These are phyloP conservation scores for Microhierax caerulescens DNA, from an alignment of 2,797 vertebrate genomes.

Conservation along the genomic window DNA sequence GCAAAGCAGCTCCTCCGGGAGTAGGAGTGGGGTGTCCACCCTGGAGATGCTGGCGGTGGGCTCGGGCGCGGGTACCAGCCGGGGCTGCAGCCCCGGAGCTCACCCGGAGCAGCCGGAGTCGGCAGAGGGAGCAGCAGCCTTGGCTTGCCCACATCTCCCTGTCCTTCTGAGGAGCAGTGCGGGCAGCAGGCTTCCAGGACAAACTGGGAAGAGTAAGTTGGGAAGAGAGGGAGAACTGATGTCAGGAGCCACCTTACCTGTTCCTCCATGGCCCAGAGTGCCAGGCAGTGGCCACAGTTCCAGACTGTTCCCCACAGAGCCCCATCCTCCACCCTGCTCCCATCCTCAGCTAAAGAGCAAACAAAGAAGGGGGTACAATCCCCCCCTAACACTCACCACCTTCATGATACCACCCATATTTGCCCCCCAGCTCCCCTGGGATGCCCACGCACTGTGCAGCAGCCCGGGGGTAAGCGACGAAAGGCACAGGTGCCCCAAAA, in stretches of 20 bases:
- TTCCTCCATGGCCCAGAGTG: neutral
- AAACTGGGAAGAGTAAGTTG: neutral
- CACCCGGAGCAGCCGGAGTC: neutral
- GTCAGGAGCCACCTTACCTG: neutral
- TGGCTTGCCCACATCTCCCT: neutral
- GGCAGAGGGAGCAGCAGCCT: conserved; percentile 47
- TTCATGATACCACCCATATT: fast-evolving
- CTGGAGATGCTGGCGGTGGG: fast-evolving
- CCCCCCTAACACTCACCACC: too few species aligned
- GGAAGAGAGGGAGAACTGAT: neutral
- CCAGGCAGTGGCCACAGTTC: neutral
- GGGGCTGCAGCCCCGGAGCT: neutral
- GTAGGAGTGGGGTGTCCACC: neutral
- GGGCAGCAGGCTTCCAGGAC: neutral
- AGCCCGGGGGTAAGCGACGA: neutral
- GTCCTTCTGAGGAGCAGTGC: neutral
- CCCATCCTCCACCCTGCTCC: neutral
- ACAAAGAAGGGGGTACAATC: neutral
- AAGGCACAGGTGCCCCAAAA: neutral
- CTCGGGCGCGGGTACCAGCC: neutral
- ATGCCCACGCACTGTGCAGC: fast-evolving
- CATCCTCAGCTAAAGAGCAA: fast-evolving
- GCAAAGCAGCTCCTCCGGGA: neutral
- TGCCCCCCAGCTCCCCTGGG: too few species aligned
- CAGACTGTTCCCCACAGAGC: neutral